A percentile compares a stretch with the other conserved stretches of the same genome.
Conservation (phyloP, 2,113 vertebrate species). For the Pseudolaguvia tuberculata region DNA sequence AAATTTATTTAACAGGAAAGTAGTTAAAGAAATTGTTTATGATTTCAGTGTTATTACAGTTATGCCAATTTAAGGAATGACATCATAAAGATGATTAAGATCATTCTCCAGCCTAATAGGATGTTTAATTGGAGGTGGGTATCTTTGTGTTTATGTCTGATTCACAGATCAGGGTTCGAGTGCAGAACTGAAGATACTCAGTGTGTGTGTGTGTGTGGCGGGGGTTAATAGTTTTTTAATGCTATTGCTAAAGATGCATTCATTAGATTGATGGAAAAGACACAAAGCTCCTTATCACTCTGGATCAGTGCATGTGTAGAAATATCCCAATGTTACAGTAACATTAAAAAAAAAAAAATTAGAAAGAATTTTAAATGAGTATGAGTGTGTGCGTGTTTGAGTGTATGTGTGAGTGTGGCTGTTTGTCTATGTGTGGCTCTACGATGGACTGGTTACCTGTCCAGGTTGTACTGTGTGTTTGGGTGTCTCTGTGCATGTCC, state of each 20-base stretch:
- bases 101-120: not conserved
- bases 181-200: not conserved
- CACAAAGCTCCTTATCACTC: not conserved
- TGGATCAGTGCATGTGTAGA: too few species aligned
- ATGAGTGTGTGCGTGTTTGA: too few species aligned
- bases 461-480: too few species aligned
- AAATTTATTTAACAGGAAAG: slow-evolving; percentile 52
- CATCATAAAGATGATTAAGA: not conserved
- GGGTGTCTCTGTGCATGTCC: too few species aligned
- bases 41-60: slow-evolving; percentile 7
- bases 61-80: not conserved
- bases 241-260: slow-evolving; percentile 4
- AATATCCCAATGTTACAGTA: too few species aligned
- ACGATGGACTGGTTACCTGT: too few species aligned
- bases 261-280: slow-evolving; percentile 1
- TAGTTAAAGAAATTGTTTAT: slow-evolving; percentile 30
- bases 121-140: slow-evolving; percentile 4
- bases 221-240: too few species aligned
- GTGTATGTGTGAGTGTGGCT: too few species aligned
- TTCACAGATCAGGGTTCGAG: slow-evolving; percentile 22
- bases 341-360: too few species aligned
- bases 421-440: too few species aligned
- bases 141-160: not conserved
- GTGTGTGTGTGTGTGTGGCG: slow-evolving; percentile 4
- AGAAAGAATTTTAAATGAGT: too few species aligned